Evolutionary conservation across 2,113 vertebrate species (phyloP).

Genomic region (Gadus macrocephalus): DNA sequence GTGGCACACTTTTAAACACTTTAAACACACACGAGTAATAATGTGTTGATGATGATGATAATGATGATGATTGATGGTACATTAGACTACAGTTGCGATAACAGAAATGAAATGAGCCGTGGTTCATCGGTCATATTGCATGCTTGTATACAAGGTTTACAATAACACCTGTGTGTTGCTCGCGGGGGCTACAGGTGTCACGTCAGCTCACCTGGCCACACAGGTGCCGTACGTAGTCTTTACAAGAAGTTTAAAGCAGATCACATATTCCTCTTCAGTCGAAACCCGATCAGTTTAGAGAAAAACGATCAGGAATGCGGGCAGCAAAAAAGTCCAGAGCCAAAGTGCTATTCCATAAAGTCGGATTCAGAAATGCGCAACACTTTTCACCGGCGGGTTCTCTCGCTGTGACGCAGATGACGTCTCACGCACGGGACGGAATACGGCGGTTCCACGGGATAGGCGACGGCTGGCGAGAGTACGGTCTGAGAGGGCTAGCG

Average conservation of each 20-base stretch:
- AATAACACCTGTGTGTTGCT: neutral
- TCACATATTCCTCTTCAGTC: neutral
- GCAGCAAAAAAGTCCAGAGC: neutral
- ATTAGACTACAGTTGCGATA: neutral
- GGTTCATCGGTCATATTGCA: no score
- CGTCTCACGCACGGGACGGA: neutral
- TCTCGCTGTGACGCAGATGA: constrained; percentile 44
- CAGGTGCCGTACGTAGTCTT: constrained; percentile 41
- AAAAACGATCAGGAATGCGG: neutral
- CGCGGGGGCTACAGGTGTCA: constrained; percentile 37
- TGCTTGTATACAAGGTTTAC: no score
- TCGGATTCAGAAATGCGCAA: constrained; percentile 36
- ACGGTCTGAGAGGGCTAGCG: no score
- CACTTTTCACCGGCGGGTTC: constrained; percentile 11
- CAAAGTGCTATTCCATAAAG: constrained; percentile 3
- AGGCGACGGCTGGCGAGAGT: neutral
- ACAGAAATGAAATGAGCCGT: no score
- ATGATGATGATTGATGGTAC: no score
- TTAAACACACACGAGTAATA: no score
- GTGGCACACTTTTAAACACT: no score
- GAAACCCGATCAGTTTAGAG: neutral
- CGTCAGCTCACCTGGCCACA: constrained; percentile 41
- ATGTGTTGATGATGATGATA: no score
- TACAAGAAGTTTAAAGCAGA: constrained; percentile 9
- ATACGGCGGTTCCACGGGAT: neutral